These are phyloP conservation scores for Zaprionus capensis DNA, from an alignment of 1,140 invertebrate species.

Conservation along the genomic window DNA sequence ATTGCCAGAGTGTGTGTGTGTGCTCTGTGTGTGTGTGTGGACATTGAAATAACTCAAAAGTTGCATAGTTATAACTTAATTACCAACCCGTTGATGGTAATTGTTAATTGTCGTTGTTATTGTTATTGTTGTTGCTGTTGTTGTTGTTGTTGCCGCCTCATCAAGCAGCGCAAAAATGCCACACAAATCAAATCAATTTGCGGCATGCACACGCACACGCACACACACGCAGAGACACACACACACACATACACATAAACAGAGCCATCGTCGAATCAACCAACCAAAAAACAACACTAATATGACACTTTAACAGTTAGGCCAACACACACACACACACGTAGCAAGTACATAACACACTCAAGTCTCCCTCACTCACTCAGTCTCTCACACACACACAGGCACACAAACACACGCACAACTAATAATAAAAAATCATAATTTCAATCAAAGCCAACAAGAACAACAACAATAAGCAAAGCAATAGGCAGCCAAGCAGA, in stretches of 20 bases:
- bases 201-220: slow-evolving; percentile 47
- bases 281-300: slow-evolving; percentile 82
- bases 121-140: slow-evolving; percentile 27
- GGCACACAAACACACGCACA: slow-evolving; percentile 55
- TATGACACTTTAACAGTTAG: slow-evolving; percentile 83
- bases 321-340: slow-evolving; percentile 51
- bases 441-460: slow-evolving; percentile 77
- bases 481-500: slow-evolving; percentile 37
- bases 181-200: slow-evolving; percentile 81
- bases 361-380: slow-evolving; percentile 42
- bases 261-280: slow-evolving; percentile 56
- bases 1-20: background rate
- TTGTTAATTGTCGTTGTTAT: slow-evolving; percentile 41
- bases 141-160: slow-evolving; percentile 49
- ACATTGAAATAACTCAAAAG: slow-evolving; percentile 44
- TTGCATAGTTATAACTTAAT: slow-evolving; percentile 52
- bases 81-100: slow-evolving; percentile 38
- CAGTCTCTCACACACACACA: background rate
- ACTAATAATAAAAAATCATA: slow-evolving; percentile 83
- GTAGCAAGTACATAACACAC: slow-evolving; percentile 5
- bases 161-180: slow-evolving; percentile 60
- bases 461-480: slow-evolving; percentile 46
- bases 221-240: slow-evolving; percentile 23
- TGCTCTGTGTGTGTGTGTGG: background rate
- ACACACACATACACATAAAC: slow-evolving; percentile 5